A percentile compares a stretch with the other conserved stretches of the same genome.
Conservation (phyloP, 1,140 invertebrate species). For the Heliconius himera region DNA sequence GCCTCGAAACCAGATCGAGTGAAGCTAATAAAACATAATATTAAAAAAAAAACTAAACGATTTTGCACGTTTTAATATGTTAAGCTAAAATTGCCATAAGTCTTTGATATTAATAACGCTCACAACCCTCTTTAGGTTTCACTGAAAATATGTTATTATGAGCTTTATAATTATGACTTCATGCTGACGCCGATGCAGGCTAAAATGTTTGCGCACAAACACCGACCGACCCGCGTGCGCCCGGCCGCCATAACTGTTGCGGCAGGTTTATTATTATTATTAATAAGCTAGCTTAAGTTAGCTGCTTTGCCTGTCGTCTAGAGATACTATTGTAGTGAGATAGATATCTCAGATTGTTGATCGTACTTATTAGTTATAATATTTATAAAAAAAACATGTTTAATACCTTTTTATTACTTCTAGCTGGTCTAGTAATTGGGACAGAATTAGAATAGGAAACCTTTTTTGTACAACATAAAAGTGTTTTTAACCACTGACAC, state of each 20-base stretch:
- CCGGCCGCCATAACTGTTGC: conserved; percentile 17
- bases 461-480: too few relatives aligned
- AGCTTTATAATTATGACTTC: conserved; percentile 23
- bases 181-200: conserved; percentile 20
- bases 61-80: neutral
- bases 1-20: too few relatives aligned
- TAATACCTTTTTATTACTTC: too few relatives aligned
- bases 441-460: too few relatives aligned
- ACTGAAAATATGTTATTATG: conserved; percentile 18
- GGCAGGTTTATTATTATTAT: neutral
- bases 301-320: neutral
- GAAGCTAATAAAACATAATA: too few relatives aligned
- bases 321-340: neutral
- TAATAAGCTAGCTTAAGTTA: neutral
- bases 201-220: conserved; percentile 29
- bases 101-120: neutral
- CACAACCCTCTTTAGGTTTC: neutral
- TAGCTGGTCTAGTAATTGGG: too few relatives aligned
- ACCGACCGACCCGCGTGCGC: neutral
- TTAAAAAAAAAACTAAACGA: too few relatives aligned
- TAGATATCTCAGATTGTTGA: neutral
- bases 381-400: too few relatives aligned
- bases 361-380: too few relatives aligned
- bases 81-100: neutral
- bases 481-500: too few relatives aligned